phyloP scores from a whole-genome alignment of 1,140 invertebrate genomes.

The Caenorhabditis latens region DNA sequence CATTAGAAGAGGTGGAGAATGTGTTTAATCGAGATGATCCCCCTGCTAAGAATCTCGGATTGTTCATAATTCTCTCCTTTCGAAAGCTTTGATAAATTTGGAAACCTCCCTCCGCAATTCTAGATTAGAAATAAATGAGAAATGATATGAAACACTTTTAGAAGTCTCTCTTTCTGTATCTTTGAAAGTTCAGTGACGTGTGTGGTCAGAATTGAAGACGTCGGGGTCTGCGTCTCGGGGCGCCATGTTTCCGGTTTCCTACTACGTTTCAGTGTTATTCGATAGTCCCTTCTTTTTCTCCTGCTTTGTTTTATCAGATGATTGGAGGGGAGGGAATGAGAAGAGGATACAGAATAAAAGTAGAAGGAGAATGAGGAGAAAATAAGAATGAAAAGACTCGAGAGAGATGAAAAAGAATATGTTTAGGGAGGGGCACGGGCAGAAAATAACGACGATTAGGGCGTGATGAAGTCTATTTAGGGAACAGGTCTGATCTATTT shows the following conservation, averaged over 20 bases:
- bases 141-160: not conserved
- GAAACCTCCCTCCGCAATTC: slow-evolving; percentile 44
- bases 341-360: not conserved
- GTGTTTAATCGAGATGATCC: slow-evolving; percentile 29
- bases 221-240: not conserved
- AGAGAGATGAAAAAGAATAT: slow-evolving; percentile 19
- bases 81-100: slow-evolving; percentile 5
- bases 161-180: not conserved
- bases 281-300: not conserved
- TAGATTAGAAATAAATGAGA: not conserved
- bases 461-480: slow-evolving; percentile 47
- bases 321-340: not conserved
- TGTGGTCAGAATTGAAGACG: slow-evolving; percentile 1
- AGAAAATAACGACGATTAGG: slow-evolving; percentile 34
- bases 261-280: slow-evolving; percentile 56
- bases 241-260: slow-evolving; percentile 29
- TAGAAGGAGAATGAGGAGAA: not conserved
- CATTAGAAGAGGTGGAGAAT: slow-evolving; percentile 42
- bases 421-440: not conserved
- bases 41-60: not conserved
- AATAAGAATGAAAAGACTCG: not conserved
- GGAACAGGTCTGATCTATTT: slow-evolving; percentile 53
- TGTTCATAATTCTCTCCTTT: slow-evolving; percentile 8
- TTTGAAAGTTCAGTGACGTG: slow-evolving; percentile 53
- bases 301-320: slow-evolving; percentile 54